phyloP scores from a whole-genome alignment of 2,113 vertebrate genomes.

The Xenopus laevis region DNA sequence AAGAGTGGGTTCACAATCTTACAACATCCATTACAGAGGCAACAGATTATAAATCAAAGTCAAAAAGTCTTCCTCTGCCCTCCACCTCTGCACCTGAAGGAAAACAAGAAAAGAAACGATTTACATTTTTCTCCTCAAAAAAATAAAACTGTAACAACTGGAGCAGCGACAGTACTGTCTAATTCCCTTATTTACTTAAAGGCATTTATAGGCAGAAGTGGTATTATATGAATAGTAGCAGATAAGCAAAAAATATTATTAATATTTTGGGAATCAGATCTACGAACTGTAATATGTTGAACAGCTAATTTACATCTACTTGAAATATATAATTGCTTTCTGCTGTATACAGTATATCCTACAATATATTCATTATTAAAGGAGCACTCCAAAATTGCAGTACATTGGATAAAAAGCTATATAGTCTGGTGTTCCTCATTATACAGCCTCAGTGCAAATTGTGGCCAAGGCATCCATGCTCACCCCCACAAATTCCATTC shows the following conservation, averaged over 20 bases:
- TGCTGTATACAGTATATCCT: not conserved
- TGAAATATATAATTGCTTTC: not conserved
- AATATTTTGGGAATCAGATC: not conserved
- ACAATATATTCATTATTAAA: not conserved
- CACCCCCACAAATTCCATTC: too few relatives aligned
- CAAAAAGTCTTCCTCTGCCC: constrained; percentile 78
- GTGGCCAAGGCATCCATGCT: too few relatives aligned
- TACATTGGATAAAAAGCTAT: too few relatives aligned
- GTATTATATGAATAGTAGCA: not conserved
- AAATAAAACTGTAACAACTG: constrained; percentile 62
- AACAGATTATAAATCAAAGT: constrained; percentile 62
- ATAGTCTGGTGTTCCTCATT: too few relatives aligned
- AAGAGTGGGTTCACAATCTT: constrained; percentile 81
- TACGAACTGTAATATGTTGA: not conserved
- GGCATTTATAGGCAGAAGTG: not conserved
- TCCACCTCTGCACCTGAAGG: constrained; percentile 59
- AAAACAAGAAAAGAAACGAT: constrained; percentile 75
- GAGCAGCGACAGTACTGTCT: not conserved
- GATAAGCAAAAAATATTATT: not conserved
- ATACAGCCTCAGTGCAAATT: too few relatives aligned
- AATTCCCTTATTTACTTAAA: not conserved
- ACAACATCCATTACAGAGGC: constrained; percentile 71
- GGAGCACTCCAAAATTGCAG: not conserved
- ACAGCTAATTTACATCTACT: not conserved
- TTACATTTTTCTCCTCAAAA: constrained; percentile 85